phyloP scores from a whole-genome alignment of 2,888 invertebrate species.

The Elaeidobius kamerunicus region DNA sequence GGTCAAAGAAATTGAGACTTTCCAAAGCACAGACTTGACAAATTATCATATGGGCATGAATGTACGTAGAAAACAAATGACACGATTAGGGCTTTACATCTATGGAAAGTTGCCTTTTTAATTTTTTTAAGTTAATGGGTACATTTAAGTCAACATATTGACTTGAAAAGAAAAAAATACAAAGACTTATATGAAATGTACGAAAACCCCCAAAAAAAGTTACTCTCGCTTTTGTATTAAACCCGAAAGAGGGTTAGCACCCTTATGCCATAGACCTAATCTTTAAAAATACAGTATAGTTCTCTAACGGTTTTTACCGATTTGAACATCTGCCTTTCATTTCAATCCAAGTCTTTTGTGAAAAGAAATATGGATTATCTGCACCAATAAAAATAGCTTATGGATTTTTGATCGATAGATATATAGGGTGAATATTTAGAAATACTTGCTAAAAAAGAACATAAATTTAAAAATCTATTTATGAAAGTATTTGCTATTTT shows the following conservation, averaged over 20 bases:
- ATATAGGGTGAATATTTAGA: too few relatives aligned
- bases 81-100: too few relatives aligned
- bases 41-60: neutral
- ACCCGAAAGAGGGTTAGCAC: slow-evolving; percentile 15
- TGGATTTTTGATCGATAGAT: too few relatives aligned
- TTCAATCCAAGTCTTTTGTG: slow-evolving; percentile 6
- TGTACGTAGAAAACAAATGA: too few relatives aligned
- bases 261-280: slow-evolving; percentile 11
- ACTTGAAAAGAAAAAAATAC: too few relatives aligned
- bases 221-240: slow-evolving; percentile 14
- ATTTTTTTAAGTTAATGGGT: too few relatives aligned
- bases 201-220: slow-evolving; percentile 6
- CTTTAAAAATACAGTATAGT: slow-evolving; percentile 18
- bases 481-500: too few relatives aligned
- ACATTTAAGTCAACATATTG: too few relatives aligned
- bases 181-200: too few relatives aligned
- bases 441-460: too few relatives aligned
- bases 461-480: too few relatives aligned
- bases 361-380: neutral
- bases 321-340: slow-evolving; percentile 21
- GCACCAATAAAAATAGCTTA: slow-evolving; percentile 8
- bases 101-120: too few relatives aligned
- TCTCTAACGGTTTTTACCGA: slow-evolving; percentile 22
- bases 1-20: slow-evolving; percentile 45
- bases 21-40: slow-evolving; percentile 4